These are phyloP conservation scores for Acanthisitta chloris DNA, from an alignment of 2,113 vertebrate genomes.

Conservation along the genomic window DNA sequence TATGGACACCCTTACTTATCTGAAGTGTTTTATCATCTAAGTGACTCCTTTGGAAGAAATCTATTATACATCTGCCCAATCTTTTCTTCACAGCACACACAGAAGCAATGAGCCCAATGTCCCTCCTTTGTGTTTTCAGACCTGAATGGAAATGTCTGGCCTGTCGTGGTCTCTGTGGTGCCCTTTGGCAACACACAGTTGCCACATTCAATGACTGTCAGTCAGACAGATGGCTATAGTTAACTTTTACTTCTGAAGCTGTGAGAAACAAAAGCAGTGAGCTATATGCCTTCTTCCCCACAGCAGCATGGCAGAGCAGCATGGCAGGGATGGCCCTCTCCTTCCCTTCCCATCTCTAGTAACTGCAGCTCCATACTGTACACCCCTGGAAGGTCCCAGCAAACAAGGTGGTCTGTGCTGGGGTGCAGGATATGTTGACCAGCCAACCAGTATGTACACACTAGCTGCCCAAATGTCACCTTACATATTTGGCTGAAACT, in stretches of 20 bases:
- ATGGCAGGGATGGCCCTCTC: background rate
- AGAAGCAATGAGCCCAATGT: background rate
- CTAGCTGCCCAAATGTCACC: background rate
- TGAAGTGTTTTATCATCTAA: background rate
- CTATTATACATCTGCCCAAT: background rate
- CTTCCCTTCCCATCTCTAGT: background rate
- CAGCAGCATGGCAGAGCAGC: background rate
- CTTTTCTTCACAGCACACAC: background rate
- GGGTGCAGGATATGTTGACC: background rate
- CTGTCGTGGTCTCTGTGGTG: background rate
- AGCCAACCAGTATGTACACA: rapidly evolving
- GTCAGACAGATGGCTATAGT: background rate
- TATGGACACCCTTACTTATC: background rate
- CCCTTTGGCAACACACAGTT: background rate
- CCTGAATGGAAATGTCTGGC: background rate
- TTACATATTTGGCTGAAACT: background rate
- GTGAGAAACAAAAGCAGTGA: background rate
- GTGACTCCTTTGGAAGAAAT: background rate
- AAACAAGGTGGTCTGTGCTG: background rate
- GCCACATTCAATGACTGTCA: background rate
- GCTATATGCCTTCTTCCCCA: rapidly evolving
- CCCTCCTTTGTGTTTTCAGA: background rate
- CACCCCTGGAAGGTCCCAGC: background rate
- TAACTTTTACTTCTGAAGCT: background rate
- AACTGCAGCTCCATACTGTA: rapidly evolving